Percentiles rank a stretch among this genome's conserved stretches.
Conservation (phyloP, 2,888 invertebrate species). For the Apodemia hepburni region DNA sequence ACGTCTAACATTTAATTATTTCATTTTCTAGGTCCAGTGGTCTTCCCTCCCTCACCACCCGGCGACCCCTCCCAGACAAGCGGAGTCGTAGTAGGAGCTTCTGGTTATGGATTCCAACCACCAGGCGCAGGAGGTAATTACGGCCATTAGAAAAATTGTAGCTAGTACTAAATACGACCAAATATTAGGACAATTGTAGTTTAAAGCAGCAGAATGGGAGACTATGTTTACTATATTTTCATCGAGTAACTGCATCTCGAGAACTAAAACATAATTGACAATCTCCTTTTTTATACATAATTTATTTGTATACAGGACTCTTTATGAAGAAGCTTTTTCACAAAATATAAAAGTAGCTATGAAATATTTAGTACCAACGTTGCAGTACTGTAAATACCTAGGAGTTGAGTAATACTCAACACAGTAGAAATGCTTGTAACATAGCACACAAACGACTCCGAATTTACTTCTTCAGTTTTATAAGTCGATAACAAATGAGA, state of each 20-base stretch:
- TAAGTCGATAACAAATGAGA: too few relatives aligned
- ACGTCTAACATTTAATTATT: conserved; percentile 3
- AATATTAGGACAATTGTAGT: conserved; percentile 5
- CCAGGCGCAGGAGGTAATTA: conserved; percentile 84
- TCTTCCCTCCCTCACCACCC: conserved; percentile 86
- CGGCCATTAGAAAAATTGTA: conserved; percentile 61
- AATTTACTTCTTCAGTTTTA: too few relatives aligned
- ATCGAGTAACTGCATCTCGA: not conserved
- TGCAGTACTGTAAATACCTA: too few relatives aligned
- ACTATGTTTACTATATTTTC: not conserved
- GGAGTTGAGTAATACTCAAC: too few relatives aligned
- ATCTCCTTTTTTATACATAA: too few relatives aligned
- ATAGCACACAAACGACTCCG: too few relatives aligned
- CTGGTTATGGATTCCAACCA: conserved; percentile 92
- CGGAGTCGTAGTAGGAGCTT: conserved; percentile 90
- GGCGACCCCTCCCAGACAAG: conserved; percentile 86
- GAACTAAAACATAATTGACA: not conserved
- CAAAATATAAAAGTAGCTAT: not conserved
- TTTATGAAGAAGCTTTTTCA: not conserved
- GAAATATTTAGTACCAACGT: too few relatives aligned
- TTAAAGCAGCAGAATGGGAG: not conserved
- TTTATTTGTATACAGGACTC: too few relatives aligned
- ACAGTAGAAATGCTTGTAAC: too few relatives aligned
- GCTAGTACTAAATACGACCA: conserved; percentile 53
- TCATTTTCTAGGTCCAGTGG: conserved; percentile 85